Evolutionary conservation across 2,797 vertebrate species (phyloP).

Genomic region (Typhlichthys eigenmanni): DNA sequence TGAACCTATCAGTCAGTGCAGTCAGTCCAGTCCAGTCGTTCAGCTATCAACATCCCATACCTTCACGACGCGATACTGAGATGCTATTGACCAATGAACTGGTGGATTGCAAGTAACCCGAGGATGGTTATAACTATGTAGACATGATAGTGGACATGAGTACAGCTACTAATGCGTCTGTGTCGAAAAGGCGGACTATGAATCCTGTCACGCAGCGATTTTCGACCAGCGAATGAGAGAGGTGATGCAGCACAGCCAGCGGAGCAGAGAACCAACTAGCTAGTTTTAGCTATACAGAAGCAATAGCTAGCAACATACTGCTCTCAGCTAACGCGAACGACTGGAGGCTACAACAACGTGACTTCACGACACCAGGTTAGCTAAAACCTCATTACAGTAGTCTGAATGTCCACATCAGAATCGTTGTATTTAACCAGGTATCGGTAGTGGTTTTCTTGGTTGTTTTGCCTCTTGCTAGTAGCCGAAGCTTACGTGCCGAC

Average conservation of each 20-base stretch:
- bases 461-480: slow-evolving; percentile 4
- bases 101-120: not conserved
- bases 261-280: slow-evolving; percentile 41
- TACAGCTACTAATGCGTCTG: slow-evolving; percentile 37
- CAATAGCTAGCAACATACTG: slow-evolving; percentile 40
- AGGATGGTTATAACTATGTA: slow-evolving; percentile 3
- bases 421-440: not conserved
- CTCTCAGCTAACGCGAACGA: not conserved
- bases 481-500: too few relatives aligned
- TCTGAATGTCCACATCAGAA: not conserved
- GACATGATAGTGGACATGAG: slow-evolving; percentile 51
- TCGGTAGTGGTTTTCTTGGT: too few relatives aligned
- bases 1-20: slow-evolving; percentile 41
- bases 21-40: slow-evolving; percentile 51
- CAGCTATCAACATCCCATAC: slow-evolving; percentile 35
- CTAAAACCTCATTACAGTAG: slow-evolving; percentile 2
- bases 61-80: slow-evolving; percentile 23
- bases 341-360: slow-evolving; percentile 20
- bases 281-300: slow-evolving; percentile 42
- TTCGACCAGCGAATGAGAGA: slow-evolving; percentile 58
- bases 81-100: slow-evolving; percentile 30
- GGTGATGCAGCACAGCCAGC: slow-evolving; percentile 64
- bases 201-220: slow-evolving; percentile 45
- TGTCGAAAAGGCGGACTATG: slow-evolving; percentile 43
- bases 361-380: slow-evolving; percentile 3